Base-by-base conservation (phyloP, 2,113 vertebrate species). In the Polyodon spathula region DNA sequence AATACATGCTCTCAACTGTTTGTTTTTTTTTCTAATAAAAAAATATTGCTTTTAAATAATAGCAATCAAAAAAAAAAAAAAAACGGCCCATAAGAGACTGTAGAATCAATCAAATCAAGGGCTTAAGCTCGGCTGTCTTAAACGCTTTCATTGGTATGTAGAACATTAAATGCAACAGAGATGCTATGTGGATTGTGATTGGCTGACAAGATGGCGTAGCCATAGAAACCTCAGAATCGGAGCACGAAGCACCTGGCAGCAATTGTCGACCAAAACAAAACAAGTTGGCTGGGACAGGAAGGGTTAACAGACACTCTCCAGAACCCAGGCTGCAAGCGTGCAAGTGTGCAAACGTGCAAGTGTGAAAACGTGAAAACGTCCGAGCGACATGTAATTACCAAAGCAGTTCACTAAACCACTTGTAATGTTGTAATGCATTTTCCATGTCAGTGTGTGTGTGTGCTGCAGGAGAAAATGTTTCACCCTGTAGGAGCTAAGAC, bases 401-500 rank as follows among this genome's bases (percentile, higher is more conserved):
- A 41, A 77, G 57, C 72, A 78, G 68, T 75, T 75, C 73, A 70
- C 61, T 16, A 64, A 76, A 76, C 69, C 17, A 52, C 71, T 75
- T 68, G 68, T 68, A 64, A 61, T 63, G 72, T 67, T 63, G 62
- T 59, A 58, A 60, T 64, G 68, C 64, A 70, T 73, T 84, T 76
- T 72, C 61, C 73, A 67, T 77, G 78, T 80, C 80, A 71, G 69
- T 56, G 54, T 57, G 64, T 41, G 61, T 62, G 48, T 65, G 62
- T 73, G 27, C 27, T 27, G 27, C 57, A 57, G 55, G 71, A 71
- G 63, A 62, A 37, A 41, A 48, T 56, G 65, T 67, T 59, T 52
- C 59, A 52, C 52, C 11, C 40, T 54, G 68, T 56, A 55, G 73
- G 77, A 84, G 74, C 65, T 55, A 71, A 77, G 84, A 74, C 83